Evolutionary conservation across 1,140 invertebrate genomes (phyloP), one percentile per base, ranked within the genome.

Genomic region (Charaxes varanes): DNA sequence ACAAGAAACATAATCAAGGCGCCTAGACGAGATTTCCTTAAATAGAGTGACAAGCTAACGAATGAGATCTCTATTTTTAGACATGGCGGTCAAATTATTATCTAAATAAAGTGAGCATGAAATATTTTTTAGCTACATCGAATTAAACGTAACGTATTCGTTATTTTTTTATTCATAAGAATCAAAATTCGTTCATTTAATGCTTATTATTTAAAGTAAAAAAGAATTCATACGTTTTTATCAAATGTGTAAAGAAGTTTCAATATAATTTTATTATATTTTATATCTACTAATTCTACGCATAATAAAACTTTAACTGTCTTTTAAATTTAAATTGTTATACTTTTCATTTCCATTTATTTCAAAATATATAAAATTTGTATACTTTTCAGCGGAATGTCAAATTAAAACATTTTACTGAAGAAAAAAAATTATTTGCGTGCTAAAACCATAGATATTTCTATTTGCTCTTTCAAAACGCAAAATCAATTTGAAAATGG

Each of bases 41-140:
- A 56, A 27, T 28, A 62, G 53, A 42, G 31, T 58, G 58, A 60
- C 44, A 51, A 44, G 41, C 40, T 34, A 40, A 44, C 24, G 18
- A 34, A 34, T 44, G 26, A 26, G 15, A 30, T 33, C 28, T 17
- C 33, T 36, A 24, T 41, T 8, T 41, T 40, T 23, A 51, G 23
- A 19, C 32, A 35, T 27, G 10, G 16, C 27, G 15, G 19, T 31
- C 27, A 38, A 15, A 41, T 23, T 19, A 18, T 15, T 14, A 21
- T 2, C 27, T n/a, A n/a, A n/a, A 41, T 41, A 41, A 23, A 10
- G 18, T 31, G 11, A 31, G 11, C 18, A 28, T 10, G 4, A 15
- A 7, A 14, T 7, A 14, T 28, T 15, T 11, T 8, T 2, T 6
- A 6, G 1, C n/a, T n/a, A n/a, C 6, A 32, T 27, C 8, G 26